Evolutionary conservation across 1,140 invertebrate species (phyloP), one percentile per base, ranked within the genome.

Genomic region (Spodoptera frugiperda): DNA sequence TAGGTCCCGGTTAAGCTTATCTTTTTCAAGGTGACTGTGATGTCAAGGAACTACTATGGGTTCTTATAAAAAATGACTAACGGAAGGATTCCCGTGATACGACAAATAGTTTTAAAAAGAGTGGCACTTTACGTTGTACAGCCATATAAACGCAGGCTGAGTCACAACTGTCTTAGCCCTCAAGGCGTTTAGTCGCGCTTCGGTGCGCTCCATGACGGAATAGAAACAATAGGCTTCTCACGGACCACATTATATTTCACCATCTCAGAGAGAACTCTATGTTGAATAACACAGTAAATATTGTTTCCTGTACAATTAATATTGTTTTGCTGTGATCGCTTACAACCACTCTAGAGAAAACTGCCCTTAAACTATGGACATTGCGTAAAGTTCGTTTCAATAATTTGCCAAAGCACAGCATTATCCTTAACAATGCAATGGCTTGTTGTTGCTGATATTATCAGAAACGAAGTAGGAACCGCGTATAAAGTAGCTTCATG

Each of bases 121-220:
- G 53, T 17, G 21, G 21, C 46, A 25, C 44, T 33, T 57, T 68
- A 8, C 61, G 68, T 57, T 44, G 68, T 25, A 71, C 68, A 44
- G 53, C 51, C 68, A 55, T 71, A 57, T 44, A 71, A 44, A 59
- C 48, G 49, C n/a, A 21, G 25, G 49, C 25, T 82, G 77, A 77
- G 44, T 78, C 77, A 82, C 63, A 78, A 54, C 65, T 72, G 55
- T 21, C 39, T 73, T 55, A 78, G 61, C 78, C 73, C 57, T 80
- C 44, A 77, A 83, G 83, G 82, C 79, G 77, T 82, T 68, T 53
- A 76, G 86, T 91, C 78, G 70, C 86, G 89, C 85, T 89, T 87
- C 86, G 85, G 68, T 90, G 87, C 84, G 46, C 81, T 75, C 78
- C 72, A 78, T 76, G 77, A 84, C 81, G 81, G 79, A 80, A 79